A percentile compares a stretch with the other conserved stretches of the same genome.
phyloP scores from a whole-genome alignment of 2,113 vertebrate genomes.

The Amphiprion ocellaris region DNA sequence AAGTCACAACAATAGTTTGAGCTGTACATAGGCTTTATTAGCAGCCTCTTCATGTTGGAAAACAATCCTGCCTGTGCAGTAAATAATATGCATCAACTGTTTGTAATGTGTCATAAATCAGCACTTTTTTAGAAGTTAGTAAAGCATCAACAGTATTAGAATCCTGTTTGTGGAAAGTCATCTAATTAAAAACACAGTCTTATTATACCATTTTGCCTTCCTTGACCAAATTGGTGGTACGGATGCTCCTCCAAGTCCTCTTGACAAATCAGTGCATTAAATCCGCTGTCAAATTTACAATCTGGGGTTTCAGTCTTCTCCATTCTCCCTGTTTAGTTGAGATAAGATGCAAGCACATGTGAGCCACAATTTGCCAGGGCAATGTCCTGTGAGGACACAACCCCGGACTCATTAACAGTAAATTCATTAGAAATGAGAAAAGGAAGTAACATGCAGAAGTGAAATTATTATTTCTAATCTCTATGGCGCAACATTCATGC shows the following conservation, averaged over 20 bases:
- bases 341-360: not conserved
- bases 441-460: conserved; percentile 21
- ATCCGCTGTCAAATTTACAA: not conserved
- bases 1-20: no score
- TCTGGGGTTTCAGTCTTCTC: not conserved
- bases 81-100: no score
- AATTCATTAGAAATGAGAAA: not conserved
- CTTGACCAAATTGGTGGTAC: not conserved
- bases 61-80: no score
- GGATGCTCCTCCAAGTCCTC: not conserved
- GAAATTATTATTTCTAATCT: not conserved
- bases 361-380: not conserved
- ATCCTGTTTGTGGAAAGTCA: not conserved
- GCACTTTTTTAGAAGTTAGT: no score
- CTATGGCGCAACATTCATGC: no score
- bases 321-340: conserved; percentile 23
- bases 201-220: conserved; percentile 12
- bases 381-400: fast-evolving
- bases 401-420: conserved; percentile 19
- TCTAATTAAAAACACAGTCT: not conserved
- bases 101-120: not conserved
- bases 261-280: conserved; percentile 21
- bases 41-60: no score
- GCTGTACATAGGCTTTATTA: no score
- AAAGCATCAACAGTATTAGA: not conserved